phyloP scores from a whole-genome alignment of 2,113 vertebrate genomes.

The Lampris incognitus region DNA sequence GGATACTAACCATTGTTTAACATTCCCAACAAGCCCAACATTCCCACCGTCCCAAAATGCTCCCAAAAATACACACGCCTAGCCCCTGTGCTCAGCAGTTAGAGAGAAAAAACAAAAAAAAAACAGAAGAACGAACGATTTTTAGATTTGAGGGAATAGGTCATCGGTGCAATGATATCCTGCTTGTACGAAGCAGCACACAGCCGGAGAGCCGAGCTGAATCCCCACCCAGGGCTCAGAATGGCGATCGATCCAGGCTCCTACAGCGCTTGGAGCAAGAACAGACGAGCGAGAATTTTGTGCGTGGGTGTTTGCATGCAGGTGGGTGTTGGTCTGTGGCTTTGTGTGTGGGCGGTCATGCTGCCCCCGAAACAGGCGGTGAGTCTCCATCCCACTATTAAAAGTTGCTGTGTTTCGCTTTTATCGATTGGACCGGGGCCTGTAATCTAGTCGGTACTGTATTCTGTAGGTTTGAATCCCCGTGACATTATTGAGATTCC shows the following conservation, averaged over 20 bases:
- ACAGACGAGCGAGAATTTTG: constrained; percentile 1
- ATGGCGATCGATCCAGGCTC: constrained; percentile 41
- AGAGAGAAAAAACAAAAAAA: neutral
- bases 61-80: neutral
- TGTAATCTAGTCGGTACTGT: too few relatives aligned
- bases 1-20: too few relatives aligned
- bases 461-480: constrained; percentile 1
- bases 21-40: too few relatives aligned
- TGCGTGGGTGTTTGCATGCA: neutral
- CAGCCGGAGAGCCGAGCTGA: constrained; percentile 29
- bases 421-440: too few relatives aligned
- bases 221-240: constrained; percentile 38
- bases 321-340: neutral
- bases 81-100: neutral
- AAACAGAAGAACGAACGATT: neutral
- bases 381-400: too few relatives aligned
- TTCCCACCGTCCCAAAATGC: too few relatives aligned
- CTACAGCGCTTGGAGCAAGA: constrained; percentile 21
- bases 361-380: too few relatives aligned
- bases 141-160: neutral
- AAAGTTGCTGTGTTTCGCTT: too few relatives aligned
- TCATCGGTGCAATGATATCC: constrained; percentile 16
- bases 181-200: constrained; percentile 7
- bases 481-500: constrained; percentile 17
- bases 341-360: constrained; percentile 7